Evolutionary conservation across 2,888 invertebrate species (phyloP), one percentile per base, ranked within the genome.

Genomic region (Argyresthia albistria): DNA sequence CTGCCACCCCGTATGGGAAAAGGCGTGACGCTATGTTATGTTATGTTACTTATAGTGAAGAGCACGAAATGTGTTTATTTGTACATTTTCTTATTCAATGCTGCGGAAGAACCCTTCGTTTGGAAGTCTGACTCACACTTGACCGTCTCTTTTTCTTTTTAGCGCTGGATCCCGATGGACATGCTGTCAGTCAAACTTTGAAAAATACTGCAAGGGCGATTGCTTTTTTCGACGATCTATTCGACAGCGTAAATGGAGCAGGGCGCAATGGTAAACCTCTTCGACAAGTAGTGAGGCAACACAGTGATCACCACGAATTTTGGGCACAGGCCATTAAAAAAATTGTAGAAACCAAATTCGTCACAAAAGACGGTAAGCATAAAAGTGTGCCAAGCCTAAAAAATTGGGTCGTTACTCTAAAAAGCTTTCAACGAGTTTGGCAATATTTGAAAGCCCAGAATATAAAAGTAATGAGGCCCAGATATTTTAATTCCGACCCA

Each of bases 401-500:
- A 36, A 51, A 51, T 37, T 51, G 35, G 35, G 45, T 46, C 11
- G 15, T 12, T 43, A 51, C 46, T 37, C 37, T 51, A 1, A 51
- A 51, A 46, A 51, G 51, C 16, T 37, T 16, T 14, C 9, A 16
- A 35, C 3, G 45, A 36, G n/a, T 51, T 10, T 51, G 51, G 51
- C 45, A 36, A 14, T 9, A 12, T 11, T 37, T 51, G 8, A 36
- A n/a, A n/a, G 11, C 10, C 12, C 9, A 36, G 14, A 39, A 39
- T 37, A 37, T 46, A 35, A 51, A 51, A 15, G 37, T 51, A 12
- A 14, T 51, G 43, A 51, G 51, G 51, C 51, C 51, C 8, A 35
- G 46, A 46, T 51, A 51, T 46, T 51, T 51, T 15, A 51, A 51
- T 15, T 45, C 45, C 9, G 51, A 51, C 25, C 36, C 39, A 11